Evolutionary conservation across 2,113 vertebrate genomes (phyloP), one percentile per base, ranked within the genome.

Genomic region (Perognathus longimembris): DNA sequence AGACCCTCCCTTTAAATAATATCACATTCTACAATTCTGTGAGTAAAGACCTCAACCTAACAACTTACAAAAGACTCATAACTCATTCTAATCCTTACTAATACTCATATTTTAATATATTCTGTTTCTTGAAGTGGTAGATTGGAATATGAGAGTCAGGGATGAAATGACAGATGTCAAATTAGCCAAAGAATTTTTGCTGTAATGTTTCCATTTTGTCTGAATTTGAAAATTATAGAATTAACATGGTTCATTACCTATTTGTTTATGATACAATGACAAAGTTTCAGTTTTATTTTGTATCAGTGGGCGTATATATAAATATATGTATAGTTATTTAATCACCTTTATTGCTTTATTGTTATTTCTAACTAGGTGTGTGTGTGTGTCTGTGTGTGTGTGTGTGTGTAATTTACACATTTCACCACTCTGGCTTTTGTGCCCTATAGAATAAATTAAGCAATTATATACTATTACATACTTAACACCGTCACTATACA

Each of bases 361-460:
- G 50, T 54, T 54, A 54, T 54, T 54, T 34, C 20, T 88, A 30
- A 42, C 66, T 12, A n/a, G n/a, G 20, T 82, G 12, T 38, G 1
- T 84, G 36, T 69, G 8, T 63, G 11, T 69, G 5, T 77, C 0
- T 59, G 3, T 66, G 3, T 30, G 0, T 64, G 78, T 81, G 17
- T 70, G 8, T 81, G 3, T 34, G 3, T 34, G 3, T 73, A 66
- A 21, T 38, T 88, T 38, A 70, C 54, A 63, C 80, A 81, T 76
- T 45, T 84, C n/a, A 14, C 88, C 17, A 85, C 12, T 71, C 32
- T 82, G 38, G 5, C 36, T 88, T 77, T 50, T 64, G 42, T 89
- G 6, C 38, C 0, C 11, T 77, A 17, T 66, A 74, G 64, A 86
- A 94, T 38, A 91, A 90, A 89, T 89, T 93, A 93, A 89, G 18